phyloP scores from a whole-genome alignment of 2,888 invertebrate genomes.

The Dioctria linearis region DNA sequence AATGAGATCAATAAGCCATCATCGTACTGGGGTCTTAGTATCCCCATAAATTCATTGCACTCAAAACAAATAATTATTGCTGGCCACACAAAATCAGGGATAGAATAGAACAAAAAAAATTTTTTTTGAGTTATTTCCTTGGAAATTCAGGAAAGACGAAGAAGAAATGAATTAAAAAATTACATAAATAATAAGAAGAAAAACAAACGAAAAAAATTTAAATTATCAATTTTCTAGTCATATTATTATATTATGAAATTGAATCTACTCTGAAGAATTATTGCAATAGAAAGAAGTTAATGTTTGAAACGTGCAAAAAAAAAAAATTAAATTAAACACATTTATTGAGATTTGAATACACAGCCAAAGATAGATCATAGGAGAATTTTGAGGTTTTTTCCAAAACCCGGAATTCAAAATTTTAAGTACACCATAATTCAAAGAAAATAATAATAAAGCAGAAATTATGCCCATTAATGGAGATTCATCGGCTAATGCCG shows the following conservation, averaged over 20 bases:
- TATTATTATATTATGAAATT: slow-evolving; percentile 12
- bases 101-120: not conserved
- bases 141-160: slow-evolving; percentile 6
- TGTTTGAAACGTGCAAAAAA: not conserved
- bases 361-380: slow-evolving; percentile 32
- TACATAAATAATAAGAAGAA: not conserved
- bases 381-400: slow-evolving; percentile 1
- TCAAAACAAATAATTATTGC: slow-evolving; percentile 4
- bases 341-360: slow-evolving; percentile 4
- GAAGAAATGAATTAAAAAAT: slow-evolving; percentile 52
- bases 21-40: slow-evolving; percentile 71
- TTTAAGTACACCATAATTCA: not conserved
- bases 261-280: not conserved
- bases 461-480: slow-evolving; percentile 69
- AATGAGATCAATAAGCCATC: slow-evolving; percentile 71
- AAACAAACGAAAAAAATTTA: slow-evolving; percentile 18
- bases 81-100: not conserved
- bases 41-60: slow-evolving; percentile 66
- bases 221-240: slow-evolving; percentile 6
- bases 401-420: not conserved
- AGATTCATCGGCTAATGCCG: slow-evolving; percentile 72
- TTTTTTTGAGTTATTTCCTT: too few species aligned
- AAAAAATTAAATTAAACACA: not conserved
- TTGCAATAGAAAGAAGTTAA: slow-evolving; percentile 16
- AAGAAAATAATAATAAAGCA: too few species aligned